phyloP scores from a whole-genome alignment of 2,113 vertebrate genomes.

The Dinomys branickii region DNA sequence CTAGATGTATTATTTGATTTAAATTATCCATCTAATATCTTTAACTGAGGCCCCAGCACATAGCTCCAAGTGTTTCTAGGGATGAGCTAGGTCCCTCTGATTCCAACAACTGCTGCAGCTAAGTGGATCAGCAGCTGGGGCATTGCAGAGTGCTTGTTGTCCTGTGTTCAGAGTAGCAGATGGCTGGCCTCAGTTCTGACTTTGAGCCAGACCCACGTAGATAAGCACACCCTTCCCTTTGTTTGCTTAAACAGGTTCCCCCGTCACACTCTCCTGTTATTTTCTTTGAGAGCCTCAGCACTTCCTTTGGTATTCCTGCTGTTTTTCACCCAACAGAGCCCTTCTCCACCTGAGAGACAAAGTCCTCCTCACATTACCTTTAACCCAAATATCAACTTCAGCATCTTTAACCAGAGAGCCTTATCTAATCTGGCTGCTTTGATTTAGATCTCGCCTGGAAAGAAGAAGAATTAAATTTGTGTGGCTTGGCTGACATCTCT shows the following conservation, averaged over 20 bases:
- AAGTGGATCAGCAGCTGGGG: neutral
- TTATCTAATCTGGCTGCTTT: neutral
- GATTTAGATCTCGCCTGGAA: neutral
- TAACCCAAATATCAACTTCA: slow-evolving; percentile 30
- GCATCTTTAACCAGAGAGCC: neutral
- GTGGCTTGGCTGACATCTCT: neutral
- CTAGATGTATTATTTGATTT: neutral
- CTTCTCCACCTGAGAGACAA: neutral
- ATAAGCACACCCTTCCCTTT: neutral
- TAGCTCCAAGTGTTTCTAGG: neutral
- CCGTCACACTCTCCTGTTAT: neutral
- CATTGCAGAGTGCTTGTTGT: neutral
- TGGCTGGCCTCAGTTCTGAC: neutral
- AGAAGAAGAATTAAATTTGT: neutral
- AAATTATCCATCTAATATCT: neutral
- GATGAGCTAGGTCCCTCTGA: neutral
- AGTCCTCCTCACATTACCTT: neutral
- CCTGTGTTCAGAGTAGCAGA: neutral
- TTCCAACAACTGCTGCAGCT: neutral
- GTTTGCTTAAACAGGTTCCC: neutral
- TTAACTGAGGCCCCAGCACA: neutral
- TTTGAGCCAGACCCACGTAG: neutral
- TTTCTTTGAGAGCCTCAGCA: neutral
- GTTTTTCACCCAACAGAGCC: slow-evolving; percentile 11
- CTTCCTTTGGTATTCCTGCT: neutral